These are phyloP conservation scores for Hydractinia symbiolongicarpus DNA, from an alignment of 30 jellyfish, hydroid and myxozoan species.

Conservation along the genomic window DNA sequence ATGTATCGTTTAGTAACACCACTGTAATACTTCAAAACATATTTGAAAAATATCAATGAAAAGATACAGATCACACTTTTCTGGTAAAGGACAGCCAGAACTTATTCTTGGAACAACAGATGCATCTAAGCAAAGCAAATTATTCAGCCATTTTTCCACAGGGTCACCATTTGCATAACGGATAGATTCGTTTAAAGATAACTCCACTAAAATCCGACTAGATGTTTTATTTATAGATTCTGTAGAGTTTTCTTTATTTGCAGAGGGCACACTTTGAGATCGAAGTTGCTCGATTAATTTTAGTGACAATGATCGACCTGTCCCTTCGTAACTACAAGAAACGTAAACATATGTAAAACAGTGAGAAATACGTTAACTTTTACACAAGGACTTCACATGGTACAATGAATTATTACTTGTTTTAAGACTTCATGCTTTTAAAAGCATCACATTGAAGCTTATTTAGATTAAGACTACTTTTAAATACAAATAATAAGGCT, in stretches of 20 bases:
- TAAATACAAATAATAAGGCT: too few species aligned
- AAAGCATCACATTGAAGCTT: too few species aligned
- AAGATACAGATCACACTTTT: constrained; percentile 90
- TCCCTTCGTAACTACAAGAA: constrained; percentile 86
- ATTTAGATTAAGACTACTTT: neutral
- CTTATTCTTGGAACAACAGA: constrained; percentile 83
- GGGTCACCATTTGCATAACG: constrained; percentile 86
- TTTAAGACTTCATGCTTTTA: too few species aligned
- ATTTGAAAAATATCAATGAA: neutral
- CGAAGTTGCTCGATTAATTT: constrained; percentile 91
- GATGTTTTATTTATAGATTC: constrained; percentile 57
- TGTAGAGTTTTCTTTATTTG: neutral
- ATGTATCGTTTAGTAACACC: too few species aligned
- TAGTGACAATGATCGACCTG: constrained; percentile 97
- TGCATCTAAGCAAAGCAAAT: constrained; percentile 91
- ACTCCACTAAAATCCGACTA: constrained; percentile 74
- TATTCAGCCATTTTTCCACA: constrained; percentile 93
- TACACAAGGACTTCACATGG: too few species aligned
- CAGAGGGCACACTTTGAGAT: constrained; percentile 50
- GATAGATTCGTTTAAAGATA: constrained; percentile 77
- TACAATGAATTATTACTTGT: too few species aligned
- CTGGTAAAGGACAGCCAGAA: constrained; percentile 98
- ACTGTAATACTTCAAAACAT: too few species aligned
- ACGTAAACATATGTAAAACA: neutral
- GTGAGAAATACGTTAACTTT: too few species aligned